Conservation (phyloP, 1,140 invertebrate species). For the Ips nitidus region DNA sequence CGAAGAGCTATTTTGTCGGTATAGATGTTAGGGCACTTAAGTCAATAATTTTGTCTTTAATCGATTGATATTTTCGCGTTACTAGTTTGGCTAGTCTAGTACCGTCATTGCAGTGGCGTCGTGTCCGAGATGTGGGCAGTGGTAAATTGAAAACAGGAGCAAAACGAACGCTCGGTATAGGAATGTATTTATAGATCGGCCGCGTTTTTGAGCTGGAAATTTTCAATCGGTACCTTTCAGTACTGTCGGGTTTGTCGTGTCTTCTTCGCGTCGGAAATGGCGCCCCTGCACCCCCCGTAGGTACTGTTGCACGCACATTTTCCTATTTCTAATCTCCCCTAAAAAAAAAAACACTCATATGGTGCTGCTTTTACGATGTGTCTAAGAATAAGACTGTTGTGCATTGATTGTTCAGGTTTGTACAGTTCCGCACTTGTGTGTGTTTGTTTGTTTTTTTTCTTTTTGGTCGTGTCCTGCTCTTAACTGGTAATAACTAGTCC, state of each 20-base stretch:
- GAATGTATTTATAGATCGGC: slow-evolving; percentile 48
- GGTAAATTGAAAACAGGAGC: slow-evolving; percentile 34
- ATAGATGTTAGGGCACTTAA: background rate
- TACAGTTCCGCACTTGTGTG: slow-evolving; percentile 19
- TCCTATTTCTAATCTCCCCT: background rate
- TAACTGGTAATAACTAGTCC: background rate
- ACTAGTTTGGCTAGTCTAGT: background rate
- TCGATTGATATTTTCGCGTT: background rate
- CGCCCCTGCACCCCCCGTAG: background rate
- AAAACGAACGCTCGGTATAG: slow-evolving; percentile 31
- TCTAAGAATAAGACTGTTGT: slow-evolving; percentile 57
- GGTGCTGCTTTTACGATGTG: slow-evolving; percentile 43
- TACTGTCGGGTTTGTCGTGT: slow-evolving; percentile 18
- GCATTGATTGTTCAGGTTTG: slow-evolving; percentile 60
- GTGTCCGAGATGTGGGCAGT: slow-evolving; percentile 21
- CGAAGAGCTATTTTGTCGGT: too few species aligned
- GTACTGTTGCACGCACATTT: background rate
- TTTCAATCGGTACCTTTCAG: slow-evolving; percentile 19
- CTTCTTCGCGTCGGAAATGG: slow-evolving; percentile 10
- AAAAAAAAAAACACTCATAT: background rate
- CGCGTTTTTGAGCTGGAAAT: slow-evolving; percentile 30
- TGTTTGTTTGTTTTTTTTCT: slow-evolving; percentile 5
- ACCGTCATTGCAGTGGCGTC: slow-evolving; percentile 22
- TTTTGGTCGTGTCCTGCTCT: background rate
- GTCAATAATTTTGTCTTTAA: background rate